Conservation (phyloP, 2,113 vertebrate species). For the Anthoscopus minutus region DNA sequence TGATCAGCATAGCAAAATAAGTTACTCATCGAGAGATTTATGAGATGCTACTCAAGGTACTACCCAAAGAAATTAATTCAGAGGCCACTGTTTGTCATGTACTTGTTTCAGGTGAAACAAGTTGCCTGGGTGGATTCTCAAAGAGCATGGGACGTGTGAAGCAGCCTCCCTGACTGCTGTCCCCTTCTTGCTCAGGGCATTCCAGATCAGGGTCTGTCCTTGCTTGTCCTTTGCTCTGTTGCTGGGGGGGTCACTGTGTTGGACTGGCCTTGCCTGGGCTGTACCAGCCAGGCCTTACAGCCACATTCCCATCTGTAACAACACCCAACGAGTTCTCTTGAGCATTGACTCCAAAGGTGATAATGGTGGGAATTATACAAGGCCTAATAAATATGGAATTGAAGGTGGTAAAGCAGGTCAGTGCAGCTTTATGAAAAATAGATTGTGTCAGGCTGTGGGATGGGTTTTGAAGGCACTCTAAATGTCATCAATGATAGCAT, state of each 20-base stretch:
- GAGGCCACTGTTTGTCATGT: not conserved
- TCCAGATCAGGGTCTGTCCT: not conserved
- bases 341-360: not conserved
- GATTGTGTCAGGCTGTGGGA: not conserved
- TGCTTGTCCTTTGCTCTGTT: not conserved
- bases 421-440: not conserved
- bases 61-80: not conserved
- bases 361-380: not conserved
- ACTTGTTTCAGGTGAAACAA: not conserved
- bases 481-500: no score
- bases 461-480: not conserved
- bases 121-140: not conserved
- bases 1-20: not conserved
- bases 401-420: not conserved
- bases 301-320: not conserved
- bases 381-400: not conserved
- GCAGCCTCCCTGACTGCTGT: not conserved
- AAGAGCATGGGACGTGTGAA: fast-evolving
- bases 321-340: fast-evolving
- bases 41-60: not conserved
- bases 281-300: not conserved
- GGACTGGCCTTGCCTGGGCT: not conserved
- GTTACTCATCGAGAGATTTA: not conserved
- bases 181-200: not conserved
- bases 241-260: not conserved